phyloP scores from a whole-genome alignment of 2,888 invertebrate genomes.

The Rhagium mordax region DNA sequence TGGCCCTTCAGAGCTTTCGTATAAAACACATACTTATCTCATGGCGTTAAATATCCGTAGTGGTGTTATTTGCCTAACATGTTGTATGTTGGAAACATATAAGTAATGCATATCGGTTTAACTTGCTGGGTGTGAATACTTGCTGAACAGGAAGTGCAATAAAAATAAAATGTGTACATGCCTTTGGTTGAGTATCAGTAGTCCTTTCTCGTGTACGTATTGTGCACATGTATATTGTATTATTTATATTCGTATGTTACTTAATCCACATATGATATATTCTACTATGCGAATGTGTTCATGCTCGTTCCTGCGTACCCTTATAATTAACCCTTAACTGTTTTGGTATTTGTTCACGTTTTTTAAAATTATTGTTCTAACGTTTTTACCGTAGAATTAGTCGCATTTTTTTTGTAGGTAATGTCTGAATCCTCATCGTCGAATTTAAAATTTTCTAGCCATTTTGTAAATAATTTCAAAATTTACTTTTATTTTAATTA shows the following conservation, averaged over 20 bases:
- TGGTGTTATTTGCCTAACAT: constrained; percentile 22
- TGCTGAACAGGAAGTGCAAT: constrained; percentile 1
- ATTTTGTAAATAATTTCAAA: too few relatives aligned
- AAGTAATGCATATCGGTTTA: background rate
- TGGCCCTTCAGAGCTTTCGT: too few relatives aligned
- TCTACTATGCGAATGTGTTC: background rate
- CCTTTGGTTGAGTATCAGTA: background rate
- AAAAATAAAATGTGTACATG: constrained; percentile 9
- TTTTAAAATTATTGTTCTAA: too few relatives aligned
- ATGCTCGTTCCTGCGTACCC: background rate
- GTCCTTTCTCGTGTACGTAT: constrained; percentile 8
- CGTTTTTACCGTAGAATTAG: too few relatives aligned
- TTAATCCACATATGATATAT: background rate
- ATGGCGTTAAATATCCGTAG: background rate
- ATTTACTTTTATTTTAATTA: too few relatives aligned
- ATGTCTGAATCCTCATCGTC: too few relatives aligned
- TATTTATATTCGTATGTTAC: background rate
- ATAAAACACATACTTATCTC: background rate
- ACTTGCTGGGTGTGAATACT: constrained; percentile 1
- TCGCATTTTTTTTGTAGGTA: too few relatives aligned
- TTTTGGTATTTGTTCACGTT: too few relatives aligned
- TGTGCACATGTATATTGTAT: background rate
- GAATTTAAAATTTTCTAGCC: too few relatives aligned
- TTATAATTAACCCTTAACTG: too few relatives aligned
- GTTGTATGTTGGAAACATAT: background rate